Evolutionary conservation across 1,140 invertebrate species (phyloP), one percentile per base, ranked within the genome.

Genomic region (Drosophila persimilis): DNA sequence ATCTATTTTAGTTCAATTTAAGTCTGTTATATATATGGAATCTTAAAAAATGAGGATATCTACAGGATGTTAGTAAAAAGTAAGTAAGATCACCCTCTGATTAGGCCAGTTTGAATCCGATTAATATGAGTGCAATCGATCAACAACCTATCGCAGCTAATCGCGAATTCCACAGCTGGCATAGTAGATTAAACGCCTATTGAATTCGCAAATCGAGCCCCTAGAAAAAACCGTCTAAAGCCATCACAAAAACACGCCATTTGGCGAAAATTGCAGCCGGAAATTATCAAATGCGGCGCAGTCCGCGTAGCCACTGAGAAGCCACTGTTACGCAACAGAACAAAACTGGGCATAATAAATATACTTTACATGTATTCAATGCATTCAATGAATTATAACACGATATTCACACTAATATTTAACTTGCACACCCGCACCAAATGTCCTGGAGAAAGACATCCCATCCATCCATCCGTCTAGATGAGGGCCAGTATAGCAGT

Each of bases 401-500:
- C 51, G 24, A 77, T 77, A 39, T 65, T 74, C 58, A 56, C 48
- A 77, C 73, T 85, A 80, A 20, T 74, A 57, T 80, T 77, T 74
- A 74, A 60, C 54, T 44, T 6, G 20, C 24, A 41, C 35, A 55
- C 45, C 53, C 26, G 26, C n/a, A 53, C 9, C 57, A 35, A 20
- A 17, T 46, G 3, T 4, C 26, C 8, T 29, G 24, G 1, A 9
- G 6, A n/a, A 3, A 31, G 31, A 31, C 31, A 31, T 31, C 29
- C 3, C 8, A 35, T 9, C 26, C 26, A 29, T 29, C 26, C 1
- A 29, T 7, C 29, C 8, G 6, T 65, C 64, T 90, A 91, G 6
- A 91, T 51, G 48, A 80, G 63, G 41, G 90, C 90, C 73, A 91
- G 77, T 46, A 91, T 78, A 41, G 77, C 83, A 26, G 89, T 80